These are phyloP conservation scores for Aporrectodea caliginosa DNA, from an alignment of 1,140 invertebrate genomes.

Conservation along the genomic window DNA sequence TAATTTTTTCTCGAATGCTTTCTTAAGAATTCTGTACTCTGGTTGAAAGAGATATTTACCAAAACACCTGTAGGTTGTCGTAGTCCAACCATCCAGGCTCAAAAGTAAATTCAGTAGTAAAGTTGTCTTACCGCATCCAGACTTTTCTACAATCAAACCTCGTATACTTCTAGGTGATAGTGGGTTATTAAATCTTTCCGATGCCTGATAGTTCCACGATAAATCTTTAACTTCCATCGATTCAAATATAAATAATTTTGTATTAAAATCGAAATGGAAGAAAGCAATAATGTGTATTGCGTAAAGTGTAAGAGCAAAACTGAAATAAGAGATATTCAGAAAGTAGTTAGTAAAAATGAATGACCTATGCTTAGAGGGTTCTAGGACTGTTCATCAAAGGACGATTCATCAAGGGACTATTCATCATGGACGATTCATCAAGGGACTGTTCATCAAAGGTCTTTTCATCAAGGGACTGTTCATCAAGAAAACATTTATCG, in stretches of 20 bases:
- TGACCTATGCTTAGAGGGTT: conserved; percentile 6
- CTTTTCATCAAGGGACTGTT: too few species aligned
- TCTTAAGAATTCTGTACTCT: conserved; percentile 16
- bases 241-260: conserved; percentile 11
- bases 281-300: conserved; percentile 3
- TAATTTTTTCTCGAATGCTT: conserved; percentile 16
- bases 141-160: conserved; percentile 7
- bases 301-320: conserved; percentile 5
- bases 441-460: too few species aligned
- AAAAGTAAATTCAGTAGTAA: neutral
- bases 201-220: conserved; percentile 31
- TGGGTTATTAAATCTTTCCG: conserved; percentile 14
- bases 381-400: too few species aligned
- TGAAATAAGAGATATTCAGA: conserved; percentile 18
- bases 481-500: too few species aligned
- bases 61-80: conserved; percentile 1
- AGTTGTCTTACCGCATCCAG: conserved; percentile 23
- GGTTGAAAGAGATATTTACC: conserved; percentile 7
- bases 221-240: conserved; percentile 32
- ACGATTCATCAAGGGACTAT: too few species aligned
- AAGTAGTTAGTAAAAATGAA: conserved; percentile 18
- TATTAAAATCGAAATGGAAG: too few species aligned
- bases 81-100: conserved; percentile 10
- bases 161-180: conserved; percentile 5
- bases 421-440: too few species aligned